These are phyloP conservation scores for Odocoileus virginianus DNA, from an alignment of 2,113 vertebrate species.

Conservation along the genomic window DNA sequence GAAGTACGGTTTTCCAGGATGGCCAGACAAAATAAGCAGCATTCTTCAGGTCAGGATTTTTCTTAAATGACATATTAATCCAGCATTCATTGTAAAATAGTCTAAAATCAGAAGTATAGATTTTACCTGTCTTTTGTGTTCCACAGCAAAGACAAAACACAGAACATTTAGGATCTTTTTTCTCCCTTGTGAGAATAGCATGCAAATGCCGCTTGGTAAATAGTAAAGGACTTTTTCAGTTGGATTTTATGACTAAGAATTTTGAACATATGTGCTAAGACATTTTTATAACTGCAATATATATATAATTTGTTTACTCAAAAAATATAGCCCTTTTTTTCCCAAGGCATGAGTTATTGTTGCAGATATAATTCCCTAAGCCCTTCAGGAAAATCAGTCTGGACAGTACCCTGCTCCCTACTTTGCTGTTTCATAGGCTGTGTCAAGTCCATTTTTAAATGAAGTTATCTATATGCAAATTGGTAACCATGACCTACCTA, in stretches of 20 bases:
- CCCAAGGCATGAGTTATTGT: neutral
- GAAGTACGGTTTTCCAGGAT: neutral
- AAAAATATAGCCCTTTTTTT: neutral
- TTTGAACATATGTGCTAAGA: neutral
- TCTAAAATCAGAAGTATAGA: neutral
- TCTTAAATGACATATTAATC: neutral
- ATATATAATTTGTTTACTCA: neutral
- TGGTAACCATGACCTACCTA: neutral
- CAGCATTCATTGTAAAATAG: neutral
- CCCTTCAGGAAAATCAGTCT: neutral
- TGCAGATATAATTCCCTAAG: neutral
- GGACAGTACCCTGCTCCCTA: neutral
- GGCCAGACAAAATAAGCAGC: neutral
- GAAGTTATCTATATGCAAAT: neutral
- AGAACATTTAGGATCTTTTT: neutral
- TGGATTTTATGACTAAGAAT: neutral
- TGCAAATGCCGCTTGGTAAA: neutral
- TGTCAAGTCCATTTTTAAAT: neutral
- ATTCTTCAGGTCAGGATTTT: neutral
- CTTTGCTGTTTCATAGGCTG: neutral
- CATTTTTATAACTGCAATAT: neutral
- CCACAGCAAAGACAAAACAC: neutral
- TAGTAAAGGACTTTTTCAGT: neutral
- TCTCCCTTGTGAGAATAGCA: neutral
- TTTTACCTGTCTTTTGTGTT: neutral